Evolutionary conservation across 1,140 invertebrate species (phyloP), one percentile per base, ranked within the genome.

Genomic region (Leptinotarsa texana): DNA sequence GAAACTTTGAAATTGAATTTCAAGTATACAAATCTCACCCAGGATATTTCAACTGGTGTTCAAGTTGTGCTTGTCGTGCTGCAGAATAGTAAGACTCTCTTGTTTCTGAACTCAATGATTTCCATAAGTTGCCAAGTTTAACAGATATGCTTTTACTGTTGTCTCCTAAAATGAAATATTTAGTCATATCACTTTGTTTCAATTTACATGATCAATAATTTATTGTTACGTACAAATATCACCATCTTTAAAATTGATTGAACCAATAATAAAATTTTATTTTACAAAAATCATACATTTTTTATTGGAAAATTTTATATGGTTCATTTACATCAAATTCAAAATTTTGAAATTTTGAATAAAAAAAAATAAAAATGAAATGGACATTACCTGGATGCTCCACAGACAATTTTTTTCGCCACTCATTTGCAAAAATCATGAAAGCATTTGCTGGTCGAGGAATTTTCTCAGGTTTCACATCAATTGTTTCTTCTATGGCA

Each of bases 351-450:
- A 42, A 11, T 42, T 3, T 42, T 2, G 1, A 42, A 42, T 8
- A 42, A 42, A 42, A 33, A 22, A 33, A 33, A 11, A 11, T 11
- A 0, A 11, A 42, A 42, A 42, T 42, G 33, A 42, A 42, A 42
- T 42, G 8, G 2, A 42, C 68, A 72, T 77, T 80, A 83, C 84
- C 78, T 70, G 86, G 88, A 84, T 87, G 79, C 76, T 87, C 80
- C n/a, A 78, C 70, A 5, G 86, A 83, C 66, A 89, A 74, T 75
- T 85, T 84, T 70, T 84, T 82, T 27, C 88, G 80, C 84, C 87
- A 87, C 74, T 88, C 86, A 77, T 87, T 87, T 1, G 87, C 87
- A 80, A 88, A 89, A 47, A 89, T 85, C 88, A 89, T 89, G 79
- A 89, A 89, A 6, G 88, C 87, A 82, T 87, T 88, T n/a, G 85